Percentiles rank a stretch among this genome's conserved stretches.
Conservation (phyloP, 2,797 vertebrate genomes). For the Sebastes wilsoni region DNA sequence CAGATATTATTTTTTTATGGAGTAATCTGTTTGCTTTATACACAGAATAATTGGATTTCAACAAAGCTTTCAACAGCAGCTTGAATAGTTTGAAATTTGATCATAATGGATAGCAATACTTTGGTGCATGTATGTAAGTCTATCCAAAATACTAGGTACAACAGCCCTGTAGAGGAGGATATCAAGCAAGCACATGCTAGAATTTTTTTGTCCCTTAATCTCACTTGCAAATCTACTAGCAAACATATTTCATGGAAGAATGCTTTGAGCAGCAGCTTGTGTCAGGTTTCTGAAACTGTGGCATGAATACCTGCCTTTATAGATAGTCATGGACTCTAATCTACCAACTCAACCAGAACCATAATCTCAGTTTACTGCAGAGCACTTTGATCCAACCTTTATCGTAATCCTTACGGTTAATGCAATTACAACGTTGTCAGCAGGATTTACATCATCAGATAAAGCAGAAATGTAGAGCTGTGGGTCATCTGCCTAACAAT, state of each 20-base stretch:
- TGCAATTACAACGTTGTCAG: background rate
- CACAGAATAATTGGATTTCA: background rate
- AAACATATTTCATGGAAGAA: constrained; percentile 43
- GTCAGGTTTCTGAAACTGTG: constrained; percentile 6
- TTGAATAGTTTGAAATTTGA: background rate
- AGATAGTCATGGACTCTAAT: constrained; percentile 31
- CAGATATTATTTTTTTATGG: background rate
- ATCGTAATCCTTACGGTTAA: background rate
- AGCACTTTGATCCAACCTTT: background rate
- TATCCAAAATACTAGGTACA: background rate
- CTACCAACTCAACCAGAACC: constrained; percentile 10
- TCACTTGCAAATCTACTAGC: constrained; percentile 20
- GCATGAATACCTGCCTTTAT: background rate
- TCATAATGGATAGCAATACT: background rate
- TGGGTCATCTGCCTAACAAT: background rate
- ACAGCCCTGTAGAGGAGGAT: background rate
- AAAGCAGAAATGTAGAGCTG: background rate
- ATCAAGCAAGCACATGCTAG: background rate
- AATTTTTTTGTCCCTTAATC: constrained; percentile 2
- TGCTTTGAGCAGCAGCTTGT: constrained; percentile 20
- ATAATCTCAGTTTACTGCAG: constrained; percentile 11
- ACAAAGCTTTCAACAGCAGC: background rate
- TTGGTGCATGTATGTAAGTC: background rate
- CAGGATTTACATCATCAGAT: background rate
- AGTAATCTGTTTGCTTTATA: background rate